Evolutionary conservation across 2,797 vertebrate genomes (phyloP).

Genomic region (Myotis vivesi): DNA sequence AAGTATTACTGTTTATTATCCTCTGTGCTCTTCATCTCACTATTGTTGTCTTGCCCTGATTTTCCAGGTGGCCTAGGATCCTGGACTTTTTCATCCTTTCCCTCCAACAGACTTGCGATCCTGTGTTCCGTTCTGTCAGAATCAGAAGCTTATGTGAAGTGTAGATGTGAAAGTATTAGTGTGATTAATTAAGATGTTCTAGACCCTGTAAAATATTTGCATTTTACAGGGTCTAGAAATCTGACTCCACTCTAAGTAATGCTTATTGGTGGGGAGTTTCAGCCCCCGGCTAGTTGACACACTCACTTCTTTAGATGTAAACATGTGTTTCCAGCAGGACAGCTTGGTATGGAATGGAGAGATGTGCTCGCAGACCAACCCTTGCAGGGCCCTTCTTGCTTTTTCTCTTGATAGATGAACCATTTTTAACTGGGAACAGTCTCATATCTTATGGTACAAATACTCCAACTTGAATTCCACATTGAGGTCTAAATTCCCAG

Average conservation of each 20-base stretch:
- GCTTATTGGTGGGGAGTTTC: neutral
- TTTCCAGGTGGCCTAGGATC: neutral
- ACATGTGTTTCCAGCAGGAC: constrained; percentile 16
- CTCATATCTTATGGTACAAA: neutral
- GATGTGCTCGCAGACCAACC: neutral
- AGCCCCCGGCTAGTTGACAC: neutral
- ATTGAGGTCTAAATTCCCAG: no score
- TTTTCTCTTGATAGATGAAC: neutral
- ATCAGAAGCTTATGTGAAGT: neutral
- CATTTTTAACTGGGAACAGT: neutral
- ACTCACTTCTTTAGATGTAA: constrained; percentile 43
- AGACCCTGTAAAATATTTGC: neutral
- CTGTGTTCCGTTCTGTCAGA: neutral
- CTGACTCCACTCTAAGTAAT: neutral
- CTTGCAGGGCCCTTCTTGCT: neutral
- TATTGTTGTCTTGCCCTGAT: neutral
- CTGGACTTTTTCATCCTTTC: neutral
- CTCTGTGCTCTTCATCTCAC: neutral
- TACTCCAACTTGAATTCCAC: neutral
- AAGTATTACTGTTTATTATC: neutral
- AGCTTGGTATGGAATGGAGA: neutral
- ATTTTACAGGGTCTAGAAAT: neutral
- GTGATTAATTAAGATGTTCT: neutral
- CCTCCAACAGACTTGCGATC: neutral
- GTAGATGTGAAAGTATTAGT: neutral